These are phyloP conservation scores for Ecliptopera silaceata DNA, from an alignment of 2,888 invertebrate species.

Conservation along the genomic window DNA sequence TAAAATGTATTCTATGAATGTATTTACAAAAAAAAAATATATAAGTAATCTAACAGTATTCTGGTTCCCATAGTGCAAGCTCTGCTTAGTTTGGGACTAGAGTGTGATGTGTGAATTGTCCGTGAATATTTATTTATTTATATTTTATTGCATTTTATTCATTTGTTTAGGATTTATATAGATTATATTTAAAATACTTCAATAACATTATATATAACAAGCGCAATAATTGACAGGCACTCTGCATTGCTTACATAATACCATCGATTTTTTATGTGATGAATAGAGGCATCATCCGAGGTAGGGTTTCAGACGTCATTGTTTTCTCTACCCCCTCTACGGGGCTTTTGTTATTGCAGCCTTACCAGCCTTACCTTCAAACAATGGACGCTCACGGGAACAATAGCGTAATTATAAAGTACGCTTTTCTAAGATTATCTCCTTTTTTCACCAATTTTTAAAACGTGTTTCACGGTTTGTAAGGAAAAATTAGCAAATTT, in stretches of 20 bases:
- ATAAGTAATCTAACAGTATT: too few species aligned
- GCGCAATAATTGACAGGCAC: slow-evolving; percentile 22
- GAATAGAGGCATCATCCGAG: slow-evolving; percentile 55
- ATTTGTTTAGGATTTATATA: too few species aligned
- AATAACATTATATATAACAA: too few species aligned
- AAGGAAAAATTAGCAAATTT: background rate
- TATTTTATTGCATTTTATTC: too few species aligned
- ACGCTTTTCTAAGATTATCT: slow-evolving; percentile 58
- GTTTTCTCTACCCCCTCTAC: slow-evolving; percentile 66
- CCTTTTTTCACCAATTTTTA: slow-evolving; percentile 45
- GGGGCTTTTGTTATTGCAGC: slow-evolving; percentile 68
- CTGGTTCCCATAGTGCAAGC: too few species aligned
- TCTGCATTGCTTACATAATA: slow-evolving; percentile 25
- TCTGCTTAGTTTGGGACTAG: too few species aligned
- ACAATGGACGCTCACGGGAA: slow-evolving; percentile 69
- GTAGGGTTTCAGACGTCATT: slow-evolving; percentile 72
- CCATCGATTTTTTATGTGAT: slow-evolving; percentile 59
- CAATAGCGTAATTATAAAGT: slow-evolving; percentile 76
- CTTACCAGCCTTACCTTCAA: slow-evolving; percentile 61
- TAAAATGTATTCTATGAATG: too few species aligned
- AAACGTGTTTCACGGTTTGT: slow-evolving; percentile 7
- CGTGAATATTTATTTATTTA: too few species aligned
- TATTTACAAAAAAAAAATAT: too few species aligned
- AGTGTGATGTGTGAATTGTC: too few species aligned
- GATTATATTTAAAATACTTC: too few species aligned